phyloP scores from a whole-genome alignment of 1,140 invertebrate species.

The Lucilia cuprina region DNA sequence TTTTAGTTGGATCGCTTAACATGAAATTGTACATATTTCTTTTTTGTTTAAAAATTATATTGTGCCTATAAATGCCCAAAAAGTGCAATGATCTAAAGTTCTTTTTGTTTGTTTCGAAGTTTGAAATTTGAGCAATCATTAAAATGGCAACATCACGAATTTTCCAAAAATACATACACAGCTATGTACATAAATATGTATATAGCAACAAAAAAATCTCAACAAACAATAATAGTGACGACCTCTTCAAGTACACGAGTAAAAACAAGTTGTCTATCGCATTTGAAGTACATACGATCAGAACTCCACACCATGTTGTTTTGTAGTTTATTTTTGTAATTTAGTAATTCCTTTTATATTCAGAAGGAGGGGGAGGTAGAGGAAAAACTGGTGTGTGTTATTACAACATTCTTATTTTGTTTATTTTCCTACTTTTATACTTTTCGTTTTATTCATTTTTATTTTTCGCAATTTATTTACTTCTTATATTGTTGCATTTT shows the following conservation, averaged over 20 bases:
- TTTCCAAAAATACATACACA: background rate
- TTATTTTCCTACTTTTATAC: background rate
- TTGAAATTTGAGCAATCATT: conserved; percentile 5
- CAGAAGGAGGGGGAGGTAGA: background rate
- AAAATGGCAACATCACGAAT: conserved; percentile 14
- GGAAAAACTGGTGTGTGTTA: background rate
- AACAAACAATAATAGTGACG: background rate
- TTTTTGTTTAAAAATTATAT: background rate
- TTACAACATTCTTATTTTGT: conserved; percentile 6
- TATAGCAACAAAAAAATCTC: background rate
- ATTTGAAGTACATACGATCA: background rate
- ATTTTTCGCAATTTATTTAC: background rate
- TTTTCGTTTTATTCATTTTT: background rate
- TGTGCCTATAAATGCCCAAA: background rate
- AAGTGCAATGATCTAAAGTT: background rate
- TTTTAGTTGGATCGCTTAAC: no score
- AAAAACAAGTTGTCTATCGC: background rate
- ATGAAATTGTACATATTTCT: no score
- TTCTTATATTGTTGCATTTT: conserved; percentile 12
- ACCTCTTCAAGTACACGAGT: background rate
- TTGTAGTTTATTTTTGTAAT: background rate
- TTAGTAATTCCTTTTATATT: background rate
- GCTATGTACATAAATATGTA: background rate
- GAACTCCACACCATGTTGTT: no score
- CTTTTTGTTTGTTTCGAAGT: background rate